Evolutionary conservation across 2,113 vertebrate species (phyloP), one percentile per base, ranked within the genome.

Genomic region (Perca schrenkii): DNA sequence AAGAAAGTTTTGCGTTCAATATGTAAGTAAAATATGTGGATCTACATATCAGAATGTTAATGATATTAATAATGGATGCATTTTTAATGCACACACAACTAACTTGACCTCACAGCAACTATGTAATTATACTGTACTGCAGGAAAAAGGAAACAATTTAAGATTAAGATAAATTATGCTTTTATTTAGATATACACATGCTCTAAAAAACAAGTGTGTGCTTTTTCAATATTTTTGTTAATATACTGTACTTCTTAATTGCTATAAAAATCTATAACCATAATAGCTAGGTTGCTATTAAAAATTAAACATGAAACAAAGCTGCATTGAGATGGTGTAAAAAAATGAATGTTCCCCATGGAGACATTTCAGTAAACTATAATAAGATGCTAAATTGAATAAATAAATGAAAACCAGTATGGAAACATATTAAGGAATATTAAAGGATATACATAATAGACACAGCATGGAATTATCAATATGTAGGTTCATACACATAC

Each of bases 1-100:
- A 43, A 95, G 98, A 50, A 99, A 98, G 84, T 99, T 99, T 93
- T 99, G 97, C 78, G 91, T 99, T 15, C 98, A 99, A 74, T 96
- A 97, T 53, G 98, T 98, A 89, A 96, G 96, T 90, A 71, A 60
- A 87, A 75, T 19, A 21, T 52, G 0, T 6, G 4, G 17, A 21
- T 65, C 43, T 28, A 19, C 47, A 52, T n/a, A 52, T 57, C 8
- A 58, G n/a, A 53, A 34, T 5, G 54, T 68, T n/a, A 61, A 47
- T 43, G 22, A 50, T 53, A 28, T 63, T 25, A 58, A 36, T 47
- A 53, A 57, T 25, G 21, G 28, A 15, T 50, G 61, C 2, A 21
- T 28, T 70, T 46, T 70, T 62, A 31, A 22, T 50, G 62, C 8
- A 80, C 61, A 47, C n/a, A 52, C 25, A 46, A 5, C n/a, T n/a